Evolutionary conservation across 1,140 invertebrate species (phyloP).

Genomic region (Leguminivora glycinivorella): DNA sequence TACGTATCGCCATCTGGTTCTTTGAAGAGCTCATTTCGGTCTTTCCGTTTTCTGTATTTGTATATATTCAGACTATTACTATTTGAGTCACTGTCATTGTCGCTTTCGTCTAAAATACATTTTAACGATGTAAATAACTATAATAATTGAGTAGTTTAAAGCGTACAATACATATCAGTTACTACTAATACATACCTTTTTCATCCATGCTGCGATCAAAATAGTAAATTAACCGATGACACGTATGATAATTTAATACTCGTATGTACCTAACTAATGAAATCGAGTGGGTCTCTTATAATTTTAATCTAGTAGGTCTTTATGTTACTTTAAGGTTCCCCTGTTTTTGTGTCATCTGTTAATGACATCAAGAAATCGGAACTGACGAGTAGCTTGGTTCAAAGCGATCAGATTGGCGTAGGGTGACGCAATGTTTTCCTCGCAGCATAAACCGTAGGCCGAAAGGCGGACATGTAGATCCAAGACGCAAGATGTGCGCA

Average conservation of each 20-base stretch:
- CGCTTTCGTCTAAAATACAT: slow-evolving; percentile 18
- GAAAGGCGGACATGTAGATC: slow-evolving; percentile 63
- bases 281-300: slow-evolving; percentile 34
- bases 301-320: slow-evolving; percentile 44
- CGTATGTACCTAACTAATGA: neutral
- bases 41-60: slow-evolving; percentile 51
- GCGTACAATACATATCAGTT: neutral
- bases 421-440: slow-evolving; percentile 68
- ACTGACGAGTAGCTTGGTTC: slow-evolving; percentile 33
- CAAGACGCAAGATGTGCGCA: slow-evolving; percentile 65
- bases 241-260: neutral
- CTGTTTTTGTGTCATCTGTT: neutral
- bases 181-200: neutral
- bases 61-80: slow-evolving; percentile 51
- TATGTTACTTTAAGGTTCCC: slow-evolving; percentile 26
- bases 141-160: too few relatives aligned
- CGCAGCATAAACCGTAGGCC: slow-evolving; percentile 53
- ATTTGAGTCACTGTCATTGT: slow-evolving; percentile 37
- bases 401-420: slow-evolving; percentile 38
- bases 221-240: neutral
- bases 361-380: neutral
- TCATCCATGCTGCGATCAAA: neutral
- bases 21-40: slow-evolving; percentile 43
- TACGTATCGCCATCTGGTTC: slow-evolving; percentile 34
- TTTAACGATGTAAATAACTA: neutral